A percentile compares a stretch with the other conserved stretches of the same genome.
Evolutionary conservation across 2,113 vertebrate species (phyloP).

Genomic region (Eulacestoma nigropectus): DNA sequence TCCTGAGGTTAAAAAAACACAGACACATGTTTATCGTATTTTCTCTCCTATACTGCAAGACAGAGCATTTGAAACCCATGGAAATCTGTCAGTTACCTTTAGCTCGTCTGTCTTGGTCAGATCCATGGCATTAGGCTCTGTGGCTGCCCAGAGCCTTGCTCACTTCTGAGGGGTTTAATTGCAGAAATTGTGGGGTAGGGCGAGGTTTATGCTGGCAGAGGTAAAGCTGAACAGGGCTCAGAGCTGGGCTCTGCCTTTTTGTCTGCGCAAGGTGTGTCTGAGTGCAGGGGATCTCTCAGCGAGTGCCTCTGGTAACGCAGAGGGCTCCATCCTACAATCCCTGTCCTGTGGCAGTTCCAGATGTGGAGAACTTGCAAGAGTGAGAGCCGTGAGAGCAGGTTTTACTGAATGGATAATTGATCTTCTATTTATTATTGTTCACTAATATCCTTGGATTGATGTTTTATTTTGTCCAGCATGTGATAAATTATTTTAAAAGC

Average conservation of each 20-base stretch:
- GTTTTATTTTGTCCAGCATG: conserved; percentile 22
- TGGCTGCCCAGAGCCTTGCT: not conserved
- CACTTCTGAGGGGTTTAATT: not conserved
- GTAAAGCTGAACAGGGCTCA: not conserved
- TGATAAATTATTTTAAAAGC: not conserved
- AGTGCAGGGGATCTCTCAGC: not conserved
- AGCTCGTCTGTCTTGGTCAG: not conserved
- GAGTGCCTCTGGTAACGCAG: not conserved
- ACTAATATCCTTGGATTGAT: not conserved
- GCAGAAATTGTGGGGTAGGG: not conserved
- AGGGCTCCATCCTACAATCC: not conserved
- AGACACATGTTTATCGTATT: not conserved
- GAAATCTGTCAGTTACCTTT: not conserved
- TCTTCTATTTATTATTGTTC: not conserved
- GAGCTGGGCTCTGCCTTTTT: not conserved
- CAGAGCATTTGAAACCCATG: not conserved
- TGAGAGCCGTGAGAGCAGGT: not conserved
- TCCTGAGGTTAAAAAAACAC: not conserved
- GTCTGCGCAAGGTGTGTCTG: not conserved
- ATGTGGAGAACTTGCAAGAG: not conserved
- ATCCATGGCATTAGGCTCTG: not conserved
- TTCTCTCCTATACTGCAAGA: not conserved
- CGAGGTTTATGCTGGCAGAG: not conserved
- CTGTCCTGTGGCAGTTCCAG: not conserved
- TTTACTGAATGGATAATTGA: not conserved